Conservation (phyloP, 2,113 vertebrate genomes). For the Platycercus adscitus region DNA sequence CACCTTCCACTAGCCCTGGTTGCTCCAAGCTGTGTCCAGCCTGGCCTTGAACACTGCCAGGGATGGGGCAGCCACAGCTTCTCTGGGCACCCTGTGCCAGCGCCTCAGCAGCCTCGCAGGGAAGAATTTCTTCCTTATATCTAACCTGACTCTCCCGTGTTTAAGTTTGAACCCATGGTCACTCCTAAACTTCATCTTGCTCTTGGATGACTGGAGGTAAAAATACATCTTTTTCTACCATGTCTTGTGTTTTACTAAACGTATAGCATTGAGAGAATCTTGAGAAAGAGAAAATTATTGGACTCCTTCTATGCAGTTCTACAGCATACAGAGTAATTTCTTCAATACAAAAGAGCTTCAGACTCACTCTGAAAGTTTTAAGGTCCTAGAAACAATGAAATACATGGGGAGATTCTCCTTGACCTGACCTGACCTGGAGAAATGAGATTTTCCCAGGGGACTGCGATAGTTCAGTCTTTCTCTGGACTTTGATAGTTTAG, state of each 20-base stretch:
- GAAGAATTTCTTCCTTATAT: not conserved
- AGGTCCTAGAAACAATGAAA: not conserved
- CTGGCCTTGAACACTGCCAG: not conserved
- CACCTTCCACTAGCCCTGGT: too few relatives aligned
- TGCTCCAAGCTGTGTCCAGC: too few relatives aligned
- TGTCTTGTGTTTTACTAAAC: not conserved
- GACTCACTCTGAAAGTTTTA: not conserved
- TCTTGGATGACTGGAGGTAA: not conserved
- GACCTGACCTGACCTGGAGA: not conserved
- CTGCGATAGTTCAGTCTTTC: accelerated
- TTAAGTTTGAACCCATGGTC: not conserved
- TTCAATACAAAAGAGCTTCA: not conserved
- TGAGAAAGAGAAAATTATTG: not conserved
- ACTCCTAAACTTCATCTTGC: not conserved
- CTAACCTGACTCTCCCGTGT: not conserved
- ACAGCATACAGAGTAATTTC: not conserved
- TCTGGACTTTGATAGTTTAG: not conserved
- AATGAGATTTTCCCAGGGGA: accelerated
- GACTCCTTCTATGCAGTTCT: not conserved
- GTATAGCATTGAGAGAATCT: not conserved
- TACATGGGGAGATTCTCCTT: not conserved
- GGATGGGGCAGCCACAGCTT: not conserved
- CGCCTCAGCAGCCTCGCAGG: accelerated
- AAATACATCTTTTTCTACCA: not conserved
- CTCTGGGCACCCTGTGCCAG: not conserved